These are phyloP conservation scores for Leucania comma DNA, from an alignment of 2,888 invertebrate genomes.

Conservation along the genomic window DNA sequence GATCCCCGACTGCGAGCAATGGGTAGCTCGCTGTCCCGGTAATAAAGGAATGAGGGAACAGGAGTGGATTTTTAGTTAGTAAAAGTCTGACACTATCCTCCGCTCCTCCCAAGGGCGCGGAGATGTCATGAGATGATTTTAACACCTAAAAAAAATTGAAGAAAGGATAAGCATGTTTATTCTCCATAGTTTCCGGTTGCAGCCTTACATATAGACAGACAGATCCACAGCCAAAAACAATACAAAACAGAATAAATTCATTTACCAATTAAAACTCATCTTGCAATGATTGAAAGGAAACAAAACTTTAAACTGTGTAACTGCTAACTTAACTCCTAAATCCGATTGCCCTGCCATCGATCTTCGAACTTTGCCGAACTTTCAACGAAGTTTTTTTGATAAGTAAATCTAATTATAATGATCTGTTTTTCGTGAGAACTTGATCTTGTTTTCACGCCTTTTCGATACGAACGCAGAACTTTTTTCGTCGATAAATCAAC, in stretches of 20 bases:
- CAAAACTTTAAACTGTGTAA: constrained; percentile 38
- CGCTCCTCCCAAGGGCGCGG: no score
- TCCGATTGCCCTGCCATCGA: constrained; percentile 48
- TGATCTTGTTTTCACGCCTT: constrained; percentile 32
- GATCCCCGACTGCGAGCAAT: no score
- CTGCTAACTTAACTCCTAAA: constrained; percentile 42
- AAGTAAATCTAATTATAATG: constrained; percentile 56
- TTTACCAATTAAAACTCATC: neutral
- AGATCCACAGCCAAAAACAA: neutral
- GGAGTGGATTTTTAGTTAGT: no score
- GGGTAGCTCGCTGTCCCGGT: no score
- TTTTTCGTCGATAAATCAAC: constrained; percentile 2
- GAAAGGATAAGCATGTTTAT: no score
- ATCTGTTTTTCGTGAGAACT: constrained; percentile 42
- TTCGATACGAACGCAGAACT: neutral
- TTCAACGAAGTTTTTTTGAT: constrained; percentile 47
- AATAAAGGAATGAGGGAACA: no score
- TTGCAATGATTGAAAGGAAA: constrained; percentile 10
- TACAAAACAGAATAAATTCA: neutral
- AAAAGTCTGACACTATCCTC: no score
- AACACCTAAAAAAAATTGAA: no score
- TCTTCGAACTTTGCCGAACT: constrained; percentile 39
- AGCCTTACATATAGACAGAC: neutral
- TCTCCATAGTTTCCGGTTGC: neutral
- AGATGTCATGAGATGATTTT: no score